These are phyloP conservation scores for Steromphala cineraria DNA, from an alignment of 2,888 invertebrate genomes.

Conservation along the genomic window DNA sequence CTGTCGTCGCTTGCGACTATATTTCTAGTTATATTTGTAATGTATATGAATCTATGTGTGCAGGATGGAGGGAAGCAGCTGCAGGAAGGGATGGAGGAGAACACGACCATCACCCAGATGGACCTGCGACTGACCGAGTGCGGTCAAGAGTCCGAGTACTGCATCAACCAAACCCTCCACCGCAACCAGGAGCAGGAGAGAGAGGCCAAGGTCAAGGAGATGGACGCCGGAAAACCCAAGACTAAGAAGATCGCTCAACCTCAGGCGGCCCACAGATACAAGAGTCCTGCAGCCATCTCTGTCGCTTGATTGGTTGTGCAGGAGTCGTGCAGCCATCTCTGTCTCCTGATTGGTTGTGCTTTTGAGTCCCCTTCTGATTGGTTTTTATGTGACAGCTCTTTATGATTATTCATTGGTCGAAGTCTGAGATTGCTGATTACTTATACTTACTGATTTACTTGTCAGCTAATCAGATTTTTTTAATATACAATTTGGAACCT, in stretches of 20 bases:
- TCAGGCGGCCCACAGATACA: conserved; percentile 64
- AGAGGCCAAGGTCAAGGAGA: conserved; percentile 54
- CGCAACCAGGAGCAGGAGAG: conserved; percentile 71
- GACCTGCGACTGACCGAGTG: conserved; percentile 75
- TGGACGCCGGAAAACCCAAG: conserved; percentile 36
- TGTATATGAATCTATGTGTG: background rate
- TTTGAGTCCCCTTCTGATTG: no score
- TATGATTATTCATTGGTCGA: no score
- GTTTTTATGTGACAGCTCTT: no score
- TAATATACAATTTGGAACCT: no score
- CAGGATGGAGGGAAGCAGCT: conserved; percentile 75
- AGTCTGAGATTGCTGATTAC: no score
- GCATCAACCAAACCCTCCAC: conserved; percentile 73
- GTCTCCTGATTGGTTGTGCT: no score
- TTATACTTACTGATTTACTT: no score
- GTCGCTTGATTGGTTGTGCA: background rate
- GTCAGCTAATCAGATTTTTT: no score
- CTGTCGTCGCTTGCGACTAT: no score
- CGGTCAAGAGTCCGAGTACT: conserved; percentile 75
- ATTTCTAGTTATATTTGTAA: background rate
- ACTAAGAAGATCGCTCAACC: conserved; percentile 55
- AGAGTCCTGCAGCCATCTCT: conserved; percentile 12
- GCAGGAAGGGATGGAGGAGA: conserved; percentile 75
- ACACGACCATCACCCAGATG: conserved; percentile 70
- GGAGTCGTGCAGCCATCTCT: background rate